These are phyloP conservation scores for Pelecanoides urinatrix DNA, from an alignment of 2,113 vertebrate genomes.

Conservation along the genomic window DNA sequence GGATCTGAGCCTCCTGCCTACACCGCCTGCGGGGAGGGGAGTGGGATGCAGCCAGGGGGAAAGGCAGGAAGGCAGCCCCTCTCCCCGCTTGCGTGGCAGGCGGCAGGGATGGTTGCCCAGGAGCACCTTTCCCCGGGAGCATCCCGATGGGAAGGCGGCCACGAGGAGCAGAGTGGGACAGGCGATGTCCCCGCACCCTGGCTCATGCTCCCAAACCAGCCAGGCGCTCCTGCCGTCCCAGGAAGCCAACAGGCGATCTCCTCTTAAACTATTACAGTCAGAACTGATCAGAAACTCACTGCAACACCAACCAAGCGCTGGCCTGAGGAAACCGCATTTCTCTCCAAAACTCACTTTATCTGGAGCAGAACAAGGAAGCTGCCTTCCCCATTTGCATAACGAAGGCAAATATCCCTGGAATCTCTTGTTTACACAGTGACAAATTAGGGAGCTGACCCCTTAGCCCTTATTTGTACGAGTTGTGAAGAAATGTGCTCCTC, in stretches of 20 bases:
- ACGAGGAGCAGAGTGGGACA: fast-evolving
- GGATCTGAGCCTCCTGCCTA: neutral
- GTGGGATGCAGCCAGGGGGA: neutral
- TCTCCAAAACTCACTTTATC: neutral
- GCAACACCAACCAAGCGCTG: neutral
- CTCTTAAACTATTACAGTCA: neutral
- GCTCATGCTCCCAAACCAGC: neutral
- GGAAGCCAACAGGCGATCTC: fast-evolving
- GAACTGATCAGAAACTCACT: neutral
- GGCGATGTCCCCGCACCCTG: fast-evolving
- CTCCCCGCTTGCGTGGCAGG: neutral
- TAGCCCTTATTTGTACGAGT: neutral
- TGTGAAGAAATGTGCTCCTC: neutral
- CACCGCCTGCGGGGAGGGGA: neutral
- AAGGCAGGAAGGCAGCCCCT: neutral
- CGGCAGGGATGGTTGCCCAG: neutral
- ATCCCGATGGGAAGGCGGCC: neutral
- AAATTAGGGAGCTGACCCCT: neutral
- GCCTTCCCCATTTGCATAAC: neutral
- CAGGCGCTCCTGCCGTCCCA: fast-evolving
- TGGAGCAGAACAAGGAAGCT: neutral
- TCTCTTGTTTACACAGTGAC: neutral
- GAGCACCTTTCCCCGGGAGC: neutral
- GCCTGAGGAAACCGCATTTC: neutral
- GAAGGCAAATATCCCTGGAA: neutral